Base-by-base conservation (phyloP, 2,797 vertebrate genomes). In the Lates japonicus region DNA sequence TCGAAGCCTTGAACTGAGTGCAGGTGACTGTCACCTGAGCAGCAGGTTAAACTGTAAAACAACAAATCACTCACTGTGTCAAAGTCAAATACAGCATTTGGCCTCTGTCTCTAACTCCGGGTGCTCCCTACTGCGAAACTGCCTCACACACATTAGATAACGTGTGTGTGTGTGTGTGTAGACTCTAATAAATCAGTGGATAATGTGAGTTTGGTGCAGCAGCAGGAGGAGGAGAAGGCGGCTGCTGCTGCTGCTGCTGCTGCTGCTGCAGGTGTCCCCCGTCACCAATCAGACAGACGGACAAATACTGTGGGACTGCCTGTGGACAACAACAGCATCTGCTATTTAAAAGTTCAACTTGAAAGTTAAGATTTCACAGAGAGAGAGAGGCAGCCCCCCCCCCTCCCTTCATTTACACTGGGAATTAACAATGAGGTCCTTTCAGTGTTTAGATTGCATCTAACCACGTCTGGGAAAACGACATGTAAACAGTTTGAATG, bases 391-490 rank as follows among this genome's bases (percentile, higher is more conserved):
- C 61, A 42, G 60, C 5, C 11, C 70, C 9, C 3, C 13, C 69
- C 61, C 39, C 57, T 4, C 11, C 70, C 9, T 2, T 8, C 69
- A 25, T 42, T 59, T 72, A 25, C 81, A 73, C 61, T 37, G 65
- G 63, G 16, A 74, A 65, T 57, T 80, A 82, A 94, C 92, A 94
- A 93, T 87, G 87, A 76, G 71, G n/a, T 61, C 80, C 85, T 90
- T 92, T 92, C 91, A 87, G 42, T 78, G 84, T 88, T 91, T 80
- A 85, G 94, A 95, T 95, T 88, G 76, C 80, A 94, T 94, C 93
- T 83, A 61, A 82, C 83, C 81, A 83, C 78, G 88, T 93, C 92
- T 93, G 92, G 92, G 86, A 89, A 93, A 93, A 78, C 66, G 75
- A 90, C 68, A 92, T 86, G 88, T 92, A 94, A 94, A 94, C 91